These are phyloP conservation scores for Centropyge bicolor DNA, from an alignment of 2,797 vertebrate species.

Conservation along the genomic window DNA sequence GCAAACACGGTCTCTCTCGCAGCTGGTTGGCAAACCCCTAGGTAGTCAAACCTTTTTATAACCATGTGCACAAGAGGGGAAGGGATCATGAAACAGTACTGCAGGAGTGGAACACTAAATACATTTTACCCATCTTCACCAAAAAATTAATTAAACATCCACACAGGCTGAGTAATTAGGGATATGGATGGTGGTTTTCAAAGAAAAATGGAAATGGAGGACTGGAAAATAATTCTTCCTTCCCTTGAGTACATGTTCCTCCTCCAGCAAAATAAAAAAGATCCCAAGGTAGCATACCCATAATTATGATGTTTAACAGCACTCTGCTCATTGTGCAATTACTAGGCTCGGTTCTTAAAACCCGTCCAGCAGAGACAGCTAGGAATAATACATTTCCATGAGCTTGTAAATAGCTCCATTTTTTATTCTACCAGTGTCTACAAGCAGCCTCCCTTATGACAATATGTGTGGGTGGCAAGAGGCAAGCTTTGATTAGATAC, in stretches of 20 bases:
- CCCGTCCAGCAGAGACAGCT: slow-evolving; percentile 37
- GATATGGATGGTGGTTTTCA: slow-evolving; percentile 42
- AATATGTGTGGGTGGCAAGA: slow-evolving; percentile 35
- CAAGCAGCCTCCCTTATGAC: slow-evolving; percentile 27
- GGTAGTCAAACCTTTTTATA: background rate
- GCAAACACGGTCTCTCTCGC: background rate
- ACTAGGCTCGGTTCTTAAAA: slow-evolving; percentile 51
- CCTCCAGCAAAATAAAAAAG: slow-evolving; percentile 54
- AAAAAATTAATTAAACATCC: slow-evolving; percentile 22
- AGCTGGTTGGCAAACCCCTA: background rate
- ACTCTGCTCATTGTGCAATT: slow-evolving; percentile 68
- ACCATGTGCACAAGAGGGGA: background rate
- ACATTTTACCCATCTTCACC: background rate
- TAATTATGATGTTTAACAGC: slow-evolving; percentile 77
- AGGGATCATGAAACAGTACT: background rate
- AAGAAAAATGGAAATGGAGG: slow-evolving; percentile 48
- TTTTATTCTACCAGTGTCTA: slow-evolving; percentile 30
- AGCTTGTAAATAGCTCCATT: slow-evolving; percentile 55
- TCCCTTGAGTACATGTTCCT: slow-evolving; percentile 32
- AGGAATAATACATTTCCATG: slow-evolving; percentile 52
- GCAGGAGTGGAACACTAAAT: background rate
- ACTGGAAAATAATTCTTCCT: slow-evolving; percentile 29
- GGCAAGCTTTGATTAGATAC: slow-evolving; percentile 46
- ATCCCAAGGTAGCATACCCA: slow-evolving; percentile 56
- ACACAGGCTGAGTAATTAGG: slow-evolving; percentile 35